Conservation (phyloP, 2,797 vertebrate genomes). For the Phalanger gymnotis region DNA sequence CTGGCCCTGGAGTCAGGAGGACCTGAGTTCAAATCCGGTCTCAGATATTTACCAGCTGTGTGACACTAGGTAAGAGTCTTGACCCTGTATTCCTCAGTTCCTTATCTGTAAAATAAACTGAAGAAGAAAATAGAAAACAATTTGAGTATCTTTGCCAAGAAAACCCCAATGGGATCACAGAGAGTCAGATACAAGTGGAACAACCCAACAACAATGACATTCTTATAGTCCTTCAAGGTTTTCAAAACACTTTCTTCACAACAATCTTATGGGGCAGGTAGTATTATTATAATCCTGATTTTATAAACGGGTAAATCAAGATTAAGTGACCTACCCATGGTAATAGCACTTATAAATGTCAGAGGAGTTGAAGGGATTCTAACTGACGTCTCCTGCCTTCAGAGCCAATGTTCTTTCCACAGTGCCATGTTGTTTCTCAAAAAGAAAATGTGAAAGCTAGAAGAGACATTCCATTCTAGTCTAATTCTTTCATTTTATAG, state of each 20-base stretch:
- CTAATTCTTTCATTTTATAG: not conserved
- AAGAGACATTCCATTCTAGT: not conserved
- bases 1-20: not conserved
- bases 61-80: not conserved
- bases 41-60: not conserved
- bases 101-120: not conserved
- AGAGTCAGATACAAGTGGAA: not conserved
- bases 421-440: not conserved
- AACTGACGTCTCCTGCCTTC: not conserved
- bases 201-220: not conserved
- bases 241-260: not conserved
- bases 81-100: not conserved
- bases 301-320: not conserved
- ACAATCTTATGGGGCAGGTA: not conserved
- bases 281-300: not conserved
- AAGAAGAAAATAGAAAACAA: not conserved
- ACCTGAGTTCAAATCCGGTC: not conserved
- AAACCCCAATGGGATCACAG: not conserved
- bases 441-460: not conserved
- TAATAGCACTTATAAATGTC: not conserved
- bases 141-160: not conserved
- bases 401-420: not conserved
- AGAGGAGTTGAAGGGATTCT: not conserved
- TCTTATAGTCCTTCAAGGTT: not conserved
- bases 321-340: not conserved